These are phyloP conservation scores for Onychostoma macrolepis DNA, from an alignment of 2,113 vertebrate genomes.

Conservation along the genomic window DNA sequence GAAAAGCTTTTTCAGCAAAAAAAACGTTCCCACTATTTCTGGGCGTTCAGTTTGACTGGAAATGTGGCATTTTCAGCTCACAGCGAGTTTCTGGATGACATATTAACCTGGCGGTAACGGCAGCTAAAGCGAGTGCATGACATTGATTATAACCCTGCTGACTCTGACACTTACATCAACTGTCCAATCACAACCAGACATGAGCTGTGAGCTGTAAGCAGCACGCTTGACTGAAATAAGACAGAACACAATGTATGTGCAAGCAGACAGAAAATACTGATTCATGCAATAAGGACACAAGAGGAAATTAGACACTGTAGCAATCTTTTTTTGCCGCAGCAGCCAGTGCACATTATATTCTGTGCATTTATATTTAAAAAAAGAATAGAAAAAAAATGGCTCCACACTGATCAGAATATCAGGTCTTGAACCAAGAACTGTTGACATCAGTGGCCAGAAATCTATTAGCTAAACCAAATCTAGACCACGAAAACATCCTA, in stretches of 20 bases:
- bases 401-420: neutral
- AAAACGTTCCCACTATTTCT: neutral
- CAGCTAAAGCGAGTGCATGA: conserved; percentile 42
- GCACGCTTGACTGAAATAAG: neutral
- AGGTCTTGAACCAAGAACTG: neutral
- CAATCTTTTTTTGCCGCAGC: neutral
- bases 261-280: conserved; percentile 16
- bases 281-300: conserved; percentile 12
- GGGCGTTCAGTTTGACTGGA: neutral
- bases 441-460: neutral
- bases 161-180: conserved; percentile 41
- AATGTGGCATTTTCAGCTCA: conserved; percentile 26
- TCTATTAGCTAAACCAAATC: neutral
- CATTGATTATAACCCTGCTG: conserved; percentile 45
- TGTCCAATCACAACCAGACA: conserved; percentile 33
- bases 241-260: neutral
- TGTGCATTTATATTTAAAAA: neutral
- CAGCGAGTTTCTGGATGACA: conserved; percentile 32
- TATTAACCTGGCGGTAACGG: conserved; percentile 47
- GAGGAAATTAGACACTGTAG: neutral
- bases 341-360: neutral
- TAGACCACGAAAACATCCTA: neutral
- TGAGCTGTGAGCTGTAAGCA: neutral
- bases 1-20: conserved; percentile 21
- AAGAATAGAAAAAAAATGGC: neutral